Percentiles rank a stretch among this genome's conserved stretches.
Evolutionary conservation across 2,113 vertebrate species (phyloP).

Genomic region (Rhombomys opimus): DNA sequence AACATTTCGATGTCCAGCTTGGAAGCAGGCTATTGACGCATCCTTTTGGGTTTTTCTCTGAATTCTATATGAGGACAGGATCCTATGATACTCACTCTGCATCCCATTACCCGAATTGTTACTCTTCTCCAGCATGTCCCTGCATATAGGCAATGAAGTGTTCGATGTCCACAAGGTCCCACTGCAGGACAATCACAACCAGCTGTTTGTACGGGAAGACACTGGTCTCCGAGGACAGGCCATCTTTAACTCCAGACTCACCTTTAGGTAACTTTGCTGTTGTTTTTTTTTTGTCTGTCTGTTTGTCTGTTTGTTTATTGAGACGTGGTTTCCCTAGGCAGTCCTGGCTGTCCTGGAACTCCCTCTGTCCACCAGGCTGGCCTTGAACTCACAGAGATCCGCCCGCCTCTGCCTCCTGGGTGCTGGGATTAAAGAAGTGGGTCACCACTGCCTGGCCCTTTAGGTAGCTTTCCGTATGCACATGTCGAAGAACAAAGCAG

Average conservation of each 20-base stretch:
- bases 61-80: not conserved
- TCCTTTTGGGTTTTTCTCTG: not conserved
- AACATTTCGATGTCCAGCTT: not conserved
- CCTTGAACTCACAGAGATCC: not conserved
- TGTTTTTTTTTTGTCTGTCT: not conserved
- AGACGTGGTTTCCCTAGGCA: not conserved
- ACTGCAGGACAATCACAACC: conserved; percentile 97
- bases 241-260: conserved; percentile 98
- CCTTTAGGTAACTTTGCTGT: conserved; percentile 92
- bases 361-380: not conserved
- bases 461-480: conserved; percentile 88
- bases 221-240: conserved; percentile 98
- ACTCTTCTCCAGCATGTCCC: conserved; percentile 93
- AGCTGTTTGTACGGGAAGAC: conserved; percentile 98
- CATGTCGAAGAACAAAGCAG: not conserved
- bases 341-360: not conserved
- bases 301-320: not conserved
- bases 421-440: not conserved
- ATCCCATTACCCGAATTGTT: not conserved
- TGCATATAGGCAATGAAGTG: conserved; percentile 98
- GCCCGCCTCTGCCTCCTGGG: not conserved
- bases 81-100: not conserved
- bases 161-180: conserved; percentile 98
- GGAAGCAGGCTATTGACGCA: not conserved
- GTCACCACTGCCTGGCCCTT: conserved; percentile 83